Percentiles rank a stretch among this genome's conserved stretches.
phyloP scores from a whole-genome alignment of 2,113 vertebrate genomes.

The Azemiops feae region DNA sequence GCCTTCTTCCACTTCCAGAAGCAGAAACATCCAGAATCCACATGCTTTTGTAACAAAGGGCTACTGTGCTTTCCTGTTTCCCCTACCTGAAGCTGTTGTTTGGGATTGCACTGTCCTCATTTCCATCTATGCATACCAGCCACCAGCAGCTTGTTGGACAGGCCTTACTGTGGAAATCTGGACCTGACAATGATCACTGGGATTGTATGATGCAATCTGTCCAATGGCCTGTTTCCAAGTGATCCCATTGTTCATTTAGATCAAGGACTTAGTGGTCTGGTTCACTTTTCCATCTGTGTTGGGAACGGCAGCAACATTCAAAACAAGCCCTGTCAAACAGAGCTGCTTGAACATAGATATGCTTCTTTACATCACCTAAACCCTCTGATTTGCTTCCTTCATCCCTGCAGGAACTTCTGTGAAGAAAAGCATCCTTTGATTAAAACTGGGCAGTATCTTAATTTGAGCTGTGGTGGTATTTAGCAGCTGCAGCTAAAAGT shows the following conservation, averaged over 20 bases:
- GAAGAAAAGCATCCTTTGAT: not conserved
- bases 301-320: not conserved
- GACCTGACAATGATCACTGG: slow-evolving; percentile 67
- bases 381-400: not conserved
- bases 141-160: slow-evolving; percentile 69
- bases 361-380: not conserved
- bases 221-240: slow-evolving; percentile 74
- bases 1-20: slow-evolving; percentile 70
- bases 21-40: slow-evolving; percentile 63
- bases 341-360: not conserved
- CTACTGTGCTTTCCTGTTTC: slow-evolving; percentile 75
- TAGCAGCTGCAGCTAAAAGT: not conserved
- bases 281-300: not conserved
- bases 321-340: not conserved
- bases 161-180: slow-evolving; percentile 65
- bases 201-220: slow-evolving; percentile 69
- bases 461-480: not conserved
- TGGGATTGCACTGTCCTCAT: slow-evolving; percentile 66
- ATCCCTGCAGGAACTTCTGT: not conserved
- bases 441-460: too few species aligned
- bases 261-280: not conserved
- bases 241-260: slow-evolving; percentile 69
- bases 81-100: slow-evolving; percentile 61
- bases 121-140: slow-evolving; percentile 64
- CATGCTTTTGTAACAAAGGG: slow-evolving; percentile 48